Evolutionary conservation across 2,888 invertebrate species (phyloP), one percentile per base, ranked within the genome.

Genomic region (Chouioia cunea): DNA sequence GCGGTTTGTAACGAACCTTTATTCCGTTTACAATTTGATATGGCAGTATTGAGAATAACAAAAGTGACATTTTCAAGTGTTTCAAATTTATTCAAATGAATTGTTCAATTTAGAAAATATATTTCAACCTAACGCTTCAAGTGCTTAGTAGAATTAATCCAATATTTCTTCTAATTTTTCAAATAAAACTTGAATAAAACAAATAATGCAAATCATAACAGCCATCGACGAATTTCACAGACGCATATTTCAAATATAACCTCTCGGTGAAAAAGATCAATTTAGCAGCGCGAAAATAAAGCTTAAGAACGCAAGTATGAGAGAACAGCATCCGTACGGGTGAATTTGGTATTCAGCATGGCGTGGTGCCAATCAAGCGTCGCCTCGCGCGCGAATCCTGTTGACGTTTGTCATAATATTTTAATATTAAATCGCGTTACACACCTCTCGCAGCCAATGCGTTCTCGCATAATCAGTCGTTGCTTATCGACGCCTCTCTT

Each of bases 341-440:
- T 10, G 44, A 48, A 81, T 84, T 85, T 82, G 78, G 82, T 85
- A 85, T 85, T 85, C 85, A 80, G 79, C 77, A 74, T 74, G 77
- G 73, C 79, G 79, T 74, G 77, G 58, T 77, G 80, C 82, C 85
- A 85, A 85, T 85, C 85, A 85, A 76, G 67, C 79, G 80, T 8
- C 57, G 18, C 76, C 74, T 27, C 69, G 77, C 77, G 75, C 77
- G 78, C 77, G 74, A 77, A 78, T 80, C 80, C 78, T 85, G 84
- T 85, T 85, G 85, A 84, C 85, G 81, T 85, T 85, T 85, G 85
- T 85, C 83, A 85, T 85, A 85, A 85, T 85, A 85, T 85, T 85
- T 85, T 85, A 84, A 85, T 85, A 85, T 85, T 85, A 85, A 85
- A 85, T 85, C 84, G 83, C 80, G 80, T 85, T 84, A 84, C 80